Evolutionary conservation across 2,888 invertebrate species (phyloP).

Genomic region (Lepidochrysops patricia): DNA sequence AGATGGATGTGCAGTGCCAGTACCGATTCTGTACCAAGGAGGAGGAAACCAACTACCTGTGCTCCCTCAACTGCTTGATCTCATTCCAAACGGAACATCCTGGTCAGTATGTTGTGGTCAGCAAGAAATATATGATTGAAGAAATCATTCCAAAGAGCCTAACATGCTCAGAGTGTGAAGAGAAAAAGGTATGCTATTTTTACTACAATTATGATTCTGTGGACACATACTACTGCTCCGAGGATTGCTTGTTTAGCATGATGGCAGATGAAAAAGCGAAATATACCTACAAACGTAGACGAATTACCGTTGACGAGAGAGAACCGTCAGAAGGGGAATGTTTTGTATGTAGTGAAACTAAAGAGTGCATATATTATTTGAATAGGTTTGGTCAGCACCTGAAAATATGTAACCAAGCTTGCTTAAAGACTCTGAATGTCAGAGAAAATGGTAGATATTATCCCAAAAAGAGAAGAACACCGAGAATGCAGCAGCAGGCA

Average conservation of each 20-base stretch:
- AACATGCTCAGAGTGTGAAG: slow-evolving; percentile 60
- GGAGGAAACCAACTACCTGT: slow-evolving; percentile 49
- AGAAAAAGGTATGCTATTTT: slow-evolving; percentile 57
- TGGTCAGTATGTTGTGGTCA: slow-evolving; percentile 39
- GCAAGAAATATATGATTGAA: slow-evolving; percentile 55
- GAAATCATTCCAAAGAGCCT: slow-evolving; percentile 45
- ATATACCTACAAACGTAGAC: slow-evolving; percentile 68
- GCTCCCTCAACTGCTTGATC: slow-evolving; percentile 64
- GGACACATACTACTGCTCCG: slow-evolving; percentile 70
- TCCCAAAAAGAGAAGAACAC: slow-evolving; percentile 37
- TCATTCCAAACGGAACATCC: slow-evolving; percentile 52
- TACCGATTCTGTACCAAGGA: slow-evolving; percentile 46
- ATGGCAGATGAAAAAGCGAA: slow-evolving; percentile 71
- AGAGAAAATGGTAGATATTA: slow-evolving; percentile 54
- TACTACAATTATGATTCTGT: slow-evolving; percentile 62
- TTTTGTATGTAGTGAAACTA: slow-evolving; percentile 64
- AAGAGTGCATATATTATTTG: slow-evolving; percentile 61
- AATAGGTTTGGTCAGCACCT: slow-evolving; percentile 63
- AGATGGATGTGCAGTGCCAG: slow-evolving; percentile 38
- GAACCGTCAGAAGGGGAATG: slow-evolving; percentile 44
- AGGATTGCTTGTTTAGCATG: slow-evolving; percentile 68
- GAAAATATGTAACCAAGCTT: slow-evolving; percentile 73
- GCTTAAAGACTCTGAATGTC: slow-evolving; percentile 67
- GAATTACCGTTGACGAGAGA: slow-evolving; percentile 59
- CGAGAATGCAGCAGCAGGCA: slow-evolving; percentile 24